Evolutionary conservation across 2,113 vertebrate species (phyloP).

Genomic region (Periophthalmus modestus): DNA sequence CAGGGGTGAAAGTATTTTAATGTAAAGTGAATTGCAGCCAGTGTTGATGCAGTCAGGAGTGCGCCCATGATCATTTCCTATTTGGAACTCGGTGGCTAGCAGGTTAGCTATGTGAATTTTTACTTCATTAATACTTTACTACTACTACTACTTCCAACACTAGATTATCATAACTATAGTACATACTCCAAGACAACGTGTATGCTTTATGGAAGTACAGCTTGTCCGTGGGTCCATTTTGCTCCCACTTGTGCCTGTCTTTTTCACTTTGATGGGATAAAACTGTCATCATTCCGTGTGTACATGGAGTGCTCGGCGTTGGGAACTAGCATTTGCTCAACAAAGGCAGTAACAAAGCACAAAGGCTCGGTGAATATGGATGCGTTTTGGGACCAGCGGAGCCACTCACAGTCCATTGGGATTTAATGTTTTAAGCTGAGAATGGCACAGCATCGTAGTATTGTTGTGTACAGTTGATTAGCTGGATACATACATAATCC

Average conservation of each 20-base stretch:
- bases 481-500: slow-evolving; percentile 22
- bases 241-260: slow-evolving; percentile 23
- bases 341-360: slow-evolving; percentile 46
- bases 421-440: slow-evolving; percentile 73
- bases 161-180: too few species aligned
- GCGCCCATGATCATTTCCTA: too few species aligned
- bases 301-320: slow-evolving; percentile 37
- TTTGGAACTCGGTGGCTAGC: too few species aligned
- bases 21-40: too few species aligned
- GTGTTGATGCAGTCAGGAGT: too few species aligned
- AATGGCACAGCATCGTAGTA: slow-evolving; percentile 31
- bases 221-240: slow-evolving; percentile 36
- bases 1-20: too few species aligned
- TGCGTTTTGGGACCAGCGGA: slow-evolving; percentile 78
- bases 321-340: slow-evolving; percentile 33
- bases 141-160: too few species aligned
- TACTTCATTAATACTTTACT: too few species aligned
- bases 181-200: too few species aligned
- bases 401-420: slow-evolving; percentile 64
- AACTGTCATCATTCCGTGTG: slow-evolving; percentile 47
- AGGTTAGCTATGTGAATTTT: too few species aligned
- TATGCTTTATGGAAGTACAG: not conserved
- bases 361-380: slow-evolving; percentile 81
- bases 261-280: slow-evolving; percentile 48
- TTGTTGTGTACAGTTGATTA: slow-evolving; percentile 34